Evolutionary conservation across 2,113 vertebrate species (phyloP).

Genomic region (Pycnonotus jocosus): DNA sequence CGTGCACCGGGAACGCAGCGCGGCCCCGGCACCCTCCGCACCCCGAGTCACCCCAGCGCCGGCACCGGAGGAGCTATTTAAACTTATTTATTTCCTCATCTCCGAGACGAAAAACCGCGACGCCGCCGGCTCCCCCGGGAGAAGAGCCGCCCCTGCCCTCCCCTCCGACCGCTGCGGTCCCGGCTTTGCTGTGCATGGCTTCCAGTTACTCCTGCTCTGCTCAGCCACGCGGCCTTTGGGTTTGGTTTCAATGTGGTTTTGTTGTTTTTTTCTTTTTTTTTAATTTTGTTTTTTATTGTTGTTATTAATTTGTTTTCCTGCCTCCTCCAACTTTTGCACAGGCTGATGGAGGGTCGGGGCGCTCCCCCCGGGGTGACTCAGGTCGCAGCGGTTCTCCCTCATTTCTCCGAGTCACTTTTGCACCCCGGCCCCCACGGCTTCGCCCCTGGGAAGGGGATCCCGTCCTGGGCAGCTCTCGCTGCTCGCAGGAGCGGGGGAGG

Average conservation of each 20-base stretch:
- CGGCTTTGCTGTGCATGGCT: constrained; percentile 65
- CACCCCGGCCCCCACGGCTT: background rate
- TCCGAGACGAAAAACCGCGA: background rate
- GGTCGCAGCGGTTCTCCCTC: background rate
- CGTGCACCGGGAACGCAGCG: background rate
- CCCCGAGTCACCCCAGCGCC: background rate
- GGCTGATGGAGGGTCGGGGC: background rate
- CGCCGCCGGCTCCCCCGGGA: background rate
- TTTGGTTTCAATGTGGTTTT: constrained; percentile 55
- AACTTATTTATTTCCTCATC: constrained; percentile 74
- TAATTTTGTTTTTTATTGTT: background rate
- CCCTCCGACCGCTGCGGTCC: background rate
- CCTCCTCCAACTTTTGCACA: background rate
- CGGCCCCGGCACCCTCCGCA: background rate
- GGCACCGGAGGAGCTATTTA: constrained; percentile 29
- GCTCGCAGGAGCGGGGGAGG: background rate
- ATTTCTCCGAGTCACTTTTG: background rate
- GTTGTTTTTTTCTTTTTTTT: background rate
- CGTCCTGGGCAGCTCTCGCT: background rate
- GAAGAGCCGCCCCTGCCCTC: background rate
- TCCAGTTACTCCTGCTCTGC: constrained; percentile 19
- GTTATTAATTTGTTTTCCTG: background rate
- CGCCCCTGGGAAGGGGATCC: background rate
- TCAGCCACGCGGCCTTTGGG: constrained; percentile 34
- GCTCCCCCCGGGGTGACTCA: background rate